Evolutionary conservation across 2,113 vertebrate species (phyloP).

Genomic region (Percopsis transmontana): DNA sequence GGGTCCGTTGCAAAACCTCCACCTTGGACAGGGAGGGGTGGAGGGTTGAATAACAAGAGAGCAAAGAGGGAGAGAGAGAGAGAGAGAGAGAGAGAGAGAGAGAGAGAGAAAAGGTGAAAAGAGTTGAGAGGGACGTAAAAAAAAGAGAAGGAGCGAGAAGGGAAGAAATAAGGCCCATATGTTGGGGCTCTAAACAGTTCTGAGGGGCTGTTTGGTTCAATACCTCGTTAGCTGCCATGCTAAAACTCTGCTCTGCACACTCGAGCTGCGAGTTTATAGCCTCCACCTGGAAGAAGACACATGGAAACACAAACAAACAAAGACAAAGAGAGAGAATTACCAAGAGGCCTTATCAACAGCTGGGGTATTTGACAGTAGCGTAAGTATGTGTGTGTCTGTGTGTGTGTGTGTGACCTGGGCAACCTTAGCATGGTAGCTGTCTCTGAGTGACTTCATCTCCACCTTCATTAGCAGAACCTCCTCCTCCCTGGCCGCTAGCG

Average conservation of each 20-base stretch:
- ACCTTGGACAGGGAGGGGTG: no score
- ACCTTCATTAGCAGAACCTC: constrained; percentile 76
- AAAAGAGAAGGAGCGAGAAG: no score
- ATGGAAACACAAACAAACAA: neutral
- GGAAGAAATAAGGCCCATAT: neutral
- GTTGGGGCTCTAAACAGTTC: neutral
- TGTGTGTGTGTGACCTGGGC: constrained; percentile 60
- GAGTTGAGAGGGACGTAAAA: no score
- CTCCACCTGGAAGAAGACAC: constrained; percentile 44
- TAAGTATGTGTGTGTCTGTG: neutral
- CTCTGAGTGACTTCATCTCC: constrained; percentile 73
- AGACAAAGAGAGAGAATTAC: neutral
- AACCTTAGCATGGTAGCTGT: constrained; percentile 65
- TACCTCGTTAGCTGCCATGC: constrained; percentile 34
- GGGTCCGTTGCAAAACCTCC: no score
- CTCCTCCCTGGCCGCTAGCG: constrained; percentile 69
- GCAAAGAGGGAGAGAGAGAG: constrained; percentile 12
- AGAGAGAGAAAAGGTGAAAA: no score
- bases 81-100: no score
- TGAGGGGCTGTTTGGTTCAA: neutral
- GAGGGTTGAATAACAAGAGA: no score
- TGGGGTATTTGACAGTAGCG: neutral
- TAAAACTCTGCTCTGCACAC: constrained; percentile 46
- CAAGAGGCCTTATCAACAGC: neutral
- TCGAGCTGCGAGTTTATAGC: constrained; percentile 42